Evolutionary conservation across 1,140 invertebrate genomes (phyloP).

Genomic region (Acyrthosiphon pisum): DNA sequence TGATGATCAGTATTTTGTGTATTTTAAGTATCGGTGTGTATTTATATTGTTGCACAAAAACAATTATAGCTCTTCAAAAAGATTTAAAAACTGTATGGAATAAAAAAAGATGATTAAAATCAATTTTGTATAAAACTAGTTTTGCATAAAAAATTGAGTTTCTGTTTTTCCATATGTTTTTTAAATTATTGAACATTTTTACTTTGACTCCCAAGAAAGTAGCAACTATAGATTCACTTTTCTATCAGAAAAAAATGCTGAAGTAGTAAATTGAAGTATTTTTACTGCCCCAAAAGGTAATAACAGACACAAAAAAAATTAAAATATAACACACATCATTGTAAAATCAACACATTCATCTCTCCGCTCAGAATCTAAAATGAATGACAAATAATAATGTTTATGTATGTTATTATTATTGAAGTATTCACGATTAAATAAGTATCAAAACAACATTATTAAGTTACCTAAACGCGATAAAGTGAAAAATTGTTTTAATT

Average conservation of each 20-base stretch:
- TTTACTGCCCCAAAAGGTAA: no score
- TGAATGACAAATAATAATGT: not conserved
- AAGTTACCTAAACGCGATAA: not conserved
- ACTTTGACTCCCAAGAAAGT: no score
- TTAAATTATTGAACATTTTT: no score
- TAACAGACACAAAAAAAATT: no score
- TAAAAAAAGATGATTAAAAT: not conserved
- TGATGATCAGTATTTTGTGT: not conserved
- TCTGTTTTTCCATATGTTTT: no score
- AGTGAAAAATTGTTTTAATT: slow-evolving; percentile 5
- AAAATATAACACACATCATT: no score
- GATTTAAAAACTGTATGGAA: not conserved
- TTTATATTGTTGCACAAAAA: not conserved
- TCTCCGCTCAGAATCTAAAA: not conserved
- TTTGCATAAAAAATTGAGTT: no score
- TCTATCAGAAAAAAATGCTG: no score
- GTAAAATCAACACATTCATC: no score
- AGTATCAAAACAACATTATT: not conserved
- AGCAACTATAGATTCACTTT: no score
- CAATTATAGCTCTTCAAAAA: not conserved
- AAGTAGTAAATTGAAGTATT: no score
- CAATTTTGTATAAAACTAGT: no score
- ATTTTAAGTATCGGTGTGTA: not conserved
- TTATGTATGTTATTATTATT: not conserved
- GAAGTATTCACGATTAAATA: not conserved